These are phyloP conservation scores for Seriola rivoliana DNA, from an alignment of 2,113 vertebrate species.

Conservation along the genomic window DNA sequence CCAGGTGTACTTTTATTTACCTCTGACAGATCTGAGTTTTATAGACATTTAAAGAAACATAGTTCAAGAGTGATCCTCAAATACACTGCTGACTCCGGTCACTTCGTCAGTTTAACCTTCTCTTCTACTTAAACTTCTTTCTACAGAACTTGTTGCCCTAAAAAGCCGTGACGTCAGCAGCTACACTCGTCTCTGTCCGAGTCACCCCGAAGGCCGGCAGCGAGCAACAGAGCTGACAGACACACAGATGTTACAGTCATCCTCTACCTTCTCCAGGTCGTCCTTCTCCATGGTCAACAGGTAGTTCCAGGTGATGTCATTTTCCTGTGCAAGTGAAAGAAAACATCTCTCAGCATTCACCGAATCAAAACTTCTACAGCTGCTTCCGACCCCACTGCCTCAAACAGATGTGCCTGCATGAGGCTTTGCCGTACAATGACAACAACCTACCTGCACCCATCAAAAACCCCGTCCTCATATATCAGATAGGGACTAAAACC, in stretches of 20 bases:
- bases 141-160: conserved; percentile 1
- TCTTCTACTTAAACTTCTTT: neutral
- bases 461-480: conserved; percentile 7
- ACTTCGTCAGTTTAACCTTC: too few relatives aligned
- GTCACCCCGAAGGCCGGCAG: conserved; percentile 22
- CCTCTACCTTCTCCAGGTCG: conserved; percentile 90
- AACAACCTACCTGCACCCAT: conserved; percentile 47
- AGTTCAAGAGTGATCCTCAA: too few relatives aligned
- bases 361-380: conserved; percentile 53
- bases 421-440: conserved; percentile 1
- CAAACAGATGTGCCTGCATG: conserved; percentile 67
- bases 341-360: conserved; percentile 43
- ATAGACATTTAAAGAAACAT: too few relatives aligned
- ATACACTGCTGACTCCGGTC: too few relatives aligned
- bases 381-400: conserved; percentile 13
- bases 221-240: conserved; percentile 29
- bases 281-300: conserved; percentile 90
- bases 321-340: conserved; percentile 82
- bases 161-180: neutral
- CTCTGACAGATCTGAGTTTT: too few relatives aligned
- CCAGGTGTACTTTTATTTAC: too few relatives aligned
- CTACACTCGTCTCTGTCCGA: conserved; percentile 27
- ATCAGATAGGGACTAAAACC: conserved; percentile 34
- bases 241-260: conserved; percentile 32
- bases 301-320: conserved; percentile 88